Evolutionary conservation across 2,888 invertebrate species (phyloP).

Genomic region (Nipponacmea schrenckii): DNA sequence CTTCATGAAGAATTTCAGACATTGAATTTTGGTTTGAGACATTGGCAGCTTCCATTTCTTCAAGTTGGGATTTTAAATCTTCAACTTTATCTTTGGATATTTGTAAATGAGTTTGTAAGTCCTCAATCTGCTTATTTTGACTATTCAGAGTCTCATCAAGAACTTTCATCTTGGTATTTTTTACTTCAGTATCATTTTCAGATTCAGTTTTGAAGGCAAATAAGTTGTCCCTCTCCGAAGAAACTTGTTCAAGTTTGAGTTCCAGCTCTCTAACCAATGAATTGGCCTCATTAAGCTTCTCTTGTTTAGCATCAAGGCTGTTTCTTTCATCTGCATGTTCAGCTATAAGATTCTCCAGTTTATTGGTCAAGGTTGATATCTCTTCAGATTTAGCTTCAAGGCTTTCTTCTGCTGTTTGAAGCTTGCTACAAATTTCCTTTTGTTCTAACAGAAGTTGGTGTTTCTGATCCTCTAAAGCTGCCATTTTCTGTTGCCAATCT

Average conservation of each 20-base stretch:
- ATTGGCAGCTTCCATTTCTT: constrained; percentile 14
- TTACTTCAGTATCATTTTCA: constrained; percentile 22
- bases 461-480: constrained; percentile 13
- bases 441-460: constrained; percentile 11
- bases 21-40: constrained; percentile 11
- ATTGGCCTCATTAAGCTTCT: constrained; percentile 9
- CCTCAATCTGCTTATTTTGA: constrained; percentile 18
- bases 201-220: constrained; percentile 10
- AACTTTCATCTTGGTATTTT: constrained; percentile 13
- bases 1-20: constrained; percentile 27
- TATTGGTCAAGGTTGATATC: constrained; percentile 21
- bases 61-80: constrained; percentile 25
- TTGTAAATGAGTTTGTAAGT: constrained; percentile 23
- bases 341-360: constrained; percentile 20
- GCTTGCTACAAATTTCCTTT: constrained; percentile 11
- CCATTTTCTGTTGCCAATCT: constrained; percentile 11
- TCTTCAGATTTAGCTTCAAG: constrained; percentile 20
- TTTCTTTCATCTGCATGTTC: constrained; percentile 9
- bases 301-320: neutral
- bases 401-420: constrained; percentile 16
- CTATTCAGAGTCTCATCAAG: constrained; percentile 23
- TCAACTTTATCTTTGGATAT: constrained; percentile 24
- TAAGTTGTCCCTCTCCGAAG: constrained; percentile 12
- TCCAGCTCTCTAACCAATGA: constrained; percentile 14
- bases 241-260: constrained; percentile 13